Percentiles rank a stretch among this genome's conserved stretches.
Conservation (phyloP, 1,140 invertebrate genomes). For the Drosophila busckii region DNA sequence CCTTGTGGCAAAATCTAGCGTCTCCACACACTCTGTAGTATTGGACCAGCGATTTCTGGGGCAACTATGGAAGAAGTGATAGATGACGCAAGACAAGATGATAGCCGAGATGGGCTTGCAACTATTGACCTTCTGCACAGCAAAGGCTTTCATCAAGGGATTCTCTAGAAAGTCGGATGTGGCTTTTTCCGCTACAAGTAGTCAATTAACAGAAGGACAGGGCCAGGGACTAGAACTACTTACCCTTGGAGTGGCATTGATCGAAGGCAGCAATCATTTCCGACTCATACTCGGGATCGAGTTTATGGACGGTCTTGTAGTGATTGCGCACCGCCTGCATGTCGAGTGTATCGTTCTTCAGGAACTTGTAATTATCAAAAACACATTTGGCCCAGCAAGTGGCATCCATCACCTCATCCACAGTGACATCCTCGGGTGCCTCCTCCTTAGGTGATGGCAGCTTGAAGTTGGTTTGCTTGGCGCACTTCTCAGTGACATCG, state of each 20-base stretch:
- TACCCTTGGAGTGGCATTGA: constrained; percentile 47
- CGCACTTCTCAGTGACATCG: constrained; percentile 47
- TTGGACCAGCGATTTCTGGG: constrained; percentile 56
- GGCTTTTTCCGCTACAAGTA: constrained; percentile 34
- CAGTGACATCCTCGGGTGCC: constrained; percentile 54
- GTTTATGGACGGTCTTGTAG: constrained; percentile 27
- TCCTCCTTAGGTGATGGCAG: constrained; percentile 43
- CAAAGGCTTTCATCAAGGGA: constrained; percentile 31
- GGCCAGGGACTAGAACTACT: background rate
- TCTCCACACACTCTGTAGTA: constrained; percentile 47
- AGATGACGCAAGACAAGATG: constrained; percentile 54
- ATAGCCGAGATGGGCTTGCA: constrained; percentile 50
- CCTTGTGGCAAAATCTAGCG: constrained; percentile 45
- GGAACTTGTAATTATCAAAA: constrained; percentile 46
- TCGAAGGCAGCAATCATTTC: constrained; percentile 59
- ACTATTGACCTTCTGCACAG: constrained; percentile 5
- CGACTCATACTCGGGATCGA: constrained; percentile 54
- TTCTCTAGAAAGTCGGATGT: constrained; percentile 32
- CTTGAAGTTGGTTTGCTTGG: constrained; percentile 43
- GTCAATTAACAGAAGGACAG: background rate
- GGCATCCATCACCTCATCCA: constrained; percentile 46
- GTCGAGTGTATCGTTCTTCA: constrained; percentile 38
- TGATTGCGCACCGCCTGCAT: constrained; percentile 48
- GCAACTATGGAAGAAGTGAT: constrained; percentile 58
- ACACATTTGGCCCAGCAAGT: constrained; percentile 61